phyloP scores from a whole-genome alignment of 2,113 vertebrate species.

The Callaeas wilsoni region DNA sequence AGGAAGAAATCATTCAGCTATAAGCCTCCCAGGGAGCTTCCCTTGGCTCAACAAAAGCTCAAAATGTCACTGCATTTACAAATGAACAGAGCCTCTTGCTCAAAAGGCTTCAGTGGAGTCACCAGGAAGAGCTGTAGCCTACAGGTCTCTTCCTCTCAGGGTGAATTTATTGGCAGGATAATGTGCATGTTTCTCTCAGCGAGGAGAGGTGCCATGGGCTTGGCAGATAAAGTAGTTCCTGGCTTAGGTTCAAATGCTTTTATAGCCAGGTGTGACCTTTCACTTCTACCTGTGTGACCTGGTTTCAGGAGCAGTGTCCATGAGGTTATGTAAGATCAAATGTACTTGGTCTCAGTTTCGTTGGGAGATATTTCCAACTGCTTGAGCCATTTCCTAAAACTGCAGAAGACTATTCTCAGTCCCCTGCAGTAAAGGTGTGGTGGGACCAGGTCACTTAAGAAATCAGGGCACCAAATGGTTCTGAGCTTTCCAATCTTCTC shows the following conservation, averaged over 20 bases:
- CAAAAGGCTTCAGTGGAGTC: constrained; percentile 32
- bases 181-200: not conserved
- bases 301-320: not conserved
- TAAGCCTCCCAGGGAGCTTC: constrained; percentile 62
- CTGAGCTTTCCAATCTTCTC: not conserved
- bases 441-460: not conserved
- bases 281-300: not conserved
- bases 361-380: not conserved
- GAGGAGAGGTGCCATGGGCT: not conserved
- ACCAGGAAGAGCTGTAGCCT: not conserved
- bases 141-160: not conserved
- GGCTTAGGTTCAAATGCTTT: not conserved
- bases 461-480: not conserved
- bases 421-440: not conserved
- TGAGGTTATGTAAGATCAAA: not conserved
- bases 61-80: constrained; percentile 73
- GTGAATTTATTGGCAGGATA: constrained; percentile 24
- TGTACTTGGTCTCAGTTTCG: not conserved
- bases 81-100: constrained; percentile 59
- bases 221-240: not conserved
- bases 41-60: constrained; percentile 56
- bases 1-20: constrained; percentile 64
- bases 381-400: not conserved
- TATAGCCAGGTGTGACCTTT: not conserved
- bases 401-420: not conserved